Evolutionary conservation across 2,888 invertebrate species (phyloP).

Genomic region (Chymomyza procnemis): DNA sequence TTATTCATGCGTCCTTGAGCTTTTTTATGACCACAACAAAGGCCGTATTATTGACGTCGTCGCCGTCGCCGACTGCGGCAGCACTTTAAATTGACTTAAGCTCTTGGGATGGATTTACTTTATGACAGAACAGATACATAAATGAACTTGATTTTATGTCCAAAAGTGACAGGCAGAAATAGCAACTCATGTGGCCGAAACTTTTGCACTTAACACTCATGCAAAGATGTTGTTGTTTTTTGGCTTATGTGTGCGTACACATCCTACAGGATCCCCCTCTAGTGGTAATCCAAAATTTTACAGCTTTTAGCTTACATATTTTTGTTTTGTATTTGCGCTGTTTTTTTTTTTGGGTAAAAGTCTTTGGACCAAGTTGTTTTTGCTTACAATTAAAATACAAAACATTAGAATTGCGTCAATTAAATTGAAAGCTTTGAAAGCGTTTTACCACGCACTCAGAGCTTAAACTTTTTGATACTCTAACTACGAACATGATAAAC

Average conservation of each 20-base stretch:
- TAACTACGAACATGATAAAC: not conserved
- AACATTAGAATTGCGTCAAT: conserved; percentile 37
- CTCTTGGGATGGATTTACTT: not conserved
- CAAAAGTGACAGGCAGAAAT: not conserved
- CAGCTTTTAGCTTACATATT: conserved; percentile 4
- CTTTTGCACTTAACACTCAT: conserved; percentile 24
- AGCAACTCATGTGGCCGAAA: conserved; percentile 19
- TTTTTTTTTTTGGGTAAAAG: not conserved
- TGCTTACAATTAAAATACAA: conserved; percentile 19
- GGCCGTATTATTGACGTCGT: conserved; percentile 3
- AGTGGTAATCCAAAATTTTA: not conserved
- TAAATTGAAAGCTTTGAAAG: conserved; percentile 45
- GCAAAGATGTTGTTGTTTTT: conserved; percentile 5
- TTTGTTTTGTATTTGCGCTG: not conserved
- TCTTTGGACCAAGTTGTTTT: not conserved
- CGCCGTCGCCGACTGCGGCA: conserved; percentile 6
- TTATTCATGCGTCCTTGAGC: conserved; percentile 9
- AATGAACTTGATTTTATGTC: not conserved
- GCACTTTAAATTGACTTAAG: not conserved
- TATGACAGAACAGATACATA: not conserved
- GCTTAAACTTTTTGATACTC: not conserved
- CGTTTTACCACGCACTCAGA: conserved; percentile 19
- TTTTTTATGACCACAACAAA: conserved; percentile 37
- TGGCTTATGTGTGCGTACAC: not conserved
- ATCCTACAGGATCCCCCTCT: not conserved